A percentile compares a stretch with the other conserved stretches of the same genome.
These are phyloP conservation scores for Passer domesticus DNA, from an alignment of 2,113 vertebrate species.

Conservation along the genomic window DNA sequence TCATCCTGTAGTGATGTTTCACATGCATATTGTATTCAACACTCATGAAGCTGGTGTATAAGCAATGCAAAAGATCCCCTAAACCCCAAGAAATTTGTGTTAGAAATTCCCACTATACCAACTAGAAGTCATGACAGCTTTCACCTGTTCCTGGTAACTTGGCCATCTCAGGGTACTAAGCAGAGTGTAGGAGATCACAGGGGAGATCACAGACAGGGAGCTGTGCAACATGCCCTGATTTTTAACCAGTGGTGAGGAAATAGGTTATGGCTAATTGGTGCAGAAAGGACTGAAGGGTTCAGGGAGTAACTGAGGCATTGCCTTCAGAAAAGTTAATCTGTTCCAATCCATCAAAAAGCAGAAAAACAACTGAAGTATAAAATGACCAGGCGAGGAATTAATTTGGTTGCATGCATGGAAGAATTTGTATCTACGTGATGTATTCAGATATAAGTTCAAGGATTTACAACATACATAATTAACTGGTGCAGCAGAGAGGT, in stretches of 20 bases:
- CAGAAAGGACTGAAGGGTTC: background rate
- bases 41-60: background rate
- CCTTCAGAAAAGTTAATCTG: background rate
- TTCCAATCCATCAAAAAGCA: background rate
- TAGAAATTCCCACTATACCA: background rate
- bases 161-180: background rate
- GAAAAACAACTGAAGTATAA: background rate
- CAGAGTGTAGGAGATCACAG: background rate
- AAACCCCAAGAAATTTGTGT: background rate
- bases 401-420: background rate
- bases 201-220: background rate
- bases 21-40: background rate
- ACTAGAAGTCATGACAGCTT: background rate
- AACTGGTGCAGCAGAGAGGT: background rate
- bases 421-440: background rate
- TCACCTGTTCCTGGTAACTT: background rate
- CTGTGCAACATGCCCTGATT: background rate
- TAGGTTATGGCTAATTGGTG: background rate
- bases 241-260: background rate
- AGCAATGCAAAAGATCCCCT: fast-evolving
- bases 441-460: background rate
- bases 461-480: background rate
- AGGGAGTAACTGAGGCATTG: background rate
- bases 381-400: background rate
- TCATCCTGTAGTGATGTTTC: background rate